phyloP scores from a whole-genome alignment of 1,140 invertebrate species.

The Zaprionus ghesquierei region DNA sequence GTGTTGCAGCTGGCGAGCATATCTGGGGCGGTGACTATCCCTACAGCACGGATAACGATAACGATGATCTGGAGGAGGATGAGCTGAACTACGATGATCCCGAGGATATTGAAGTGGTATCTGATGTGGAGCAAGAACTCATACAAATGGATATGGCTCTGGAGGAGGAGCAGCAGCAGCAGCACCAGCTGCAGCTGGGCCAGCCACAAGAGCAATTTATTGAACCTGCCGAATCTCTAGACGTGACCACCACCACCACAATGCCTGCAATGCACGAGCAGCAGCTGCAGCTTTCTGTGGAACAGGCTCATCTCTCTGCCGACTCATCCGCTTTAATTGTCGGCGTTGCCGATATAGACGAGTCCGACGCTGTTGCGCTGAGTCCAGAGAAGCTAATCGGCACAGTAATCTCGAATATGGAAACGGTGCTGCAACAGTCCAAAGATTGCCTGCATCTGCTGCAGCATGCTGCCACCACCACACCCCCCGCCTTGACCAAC shows the following conservation, averaged over 20 bases:
- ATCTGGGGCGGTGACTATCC: slow-evolving; percentile 65
- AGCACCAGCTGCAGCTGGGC: background rate
- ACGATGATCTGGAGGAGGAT: slow-evolving; percentile 51
- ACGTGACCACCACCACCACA: slow-evolving; percentile 39
- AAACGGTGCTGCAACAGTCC: slow-evolving; percentile 69
- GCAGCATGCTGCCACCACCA: slow-evolving; percentile 32
- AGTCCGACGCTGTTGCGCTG: background rate
- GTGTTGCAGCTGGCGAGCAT: slow-evolving; percentile 26
- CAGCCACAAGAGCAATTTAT: background rate
- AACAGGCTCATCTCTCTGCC: background rate
- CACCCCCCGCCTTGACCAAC: background rate
- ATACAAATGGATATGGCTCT: slow-evolving; percentile 14
- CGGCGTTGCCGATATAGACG: background rate
- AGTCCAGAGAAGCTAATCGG: slow-evolving; percentile 53
- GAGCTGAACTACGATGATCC: slow-evolving; percentile 29
- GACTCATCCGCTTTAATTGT: slow-evolving; percentile 10
- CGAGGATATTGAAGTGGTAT: slow-evolving; percentile 51
- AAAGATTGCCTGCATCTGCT: slow-evolving; percentile 59
- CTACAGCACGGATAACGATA: slow-evolving; percentile 63
- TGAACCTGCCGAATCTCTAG: slow-evolving; percentile 5
- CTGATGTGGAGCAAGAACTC: slow-evolving; percentile 36
- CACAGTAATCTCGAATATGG: slow-evolving; percentile 68
- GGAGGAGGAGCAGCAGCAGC: slow-evolving; percentile 2
- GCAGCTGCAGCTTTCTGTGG: background rate
- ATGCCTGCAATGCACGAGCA: slow-evolving; percentile 13